Evolutionary conservation across 92 coral and sea anemone genomes (phyloP), one percentile per base, ranked within the genome.

Genomic region (Micromussa lordhowensis): DNA sequence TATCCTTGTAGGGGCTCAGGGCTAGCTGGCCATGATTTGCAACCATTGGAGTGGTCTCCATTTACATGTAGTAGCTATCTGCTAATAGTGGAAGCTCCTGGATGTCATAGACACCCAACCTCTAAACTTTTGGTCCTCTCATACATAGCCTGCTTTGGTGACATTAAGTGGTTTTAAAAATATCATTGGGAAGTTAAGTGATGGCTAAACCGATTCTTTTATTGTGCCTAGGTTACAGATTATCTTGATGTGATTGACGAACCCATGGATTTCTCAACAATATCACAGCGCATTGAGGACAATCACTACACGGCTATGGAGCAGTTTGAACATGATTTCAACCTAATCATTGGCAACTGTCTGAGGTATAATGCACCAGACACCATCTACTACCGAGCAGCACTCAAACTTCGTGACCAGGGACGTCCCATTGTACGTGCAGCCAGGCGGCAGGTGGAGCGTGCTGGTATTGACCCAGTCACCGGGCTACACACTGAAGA

Each of bases 191-290:
- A 44, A 44, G 10, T 44, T 8, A 0, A 44, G 51, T 44, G 51
- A 44, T 44, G 51, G 51, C 51, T 44, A 44, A 44, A 44, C 13
- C 51, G 10, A 44, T 8, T 44, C 0, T 72, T 53, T 30, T 70
- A 22, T 68, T 44, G 0, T 82, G 53, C 36, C n/a, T 73, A 97
- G 99, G 99, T 98, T 63, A 83, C 94, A 17, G 99, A 98, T 87
- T 98, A 98, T 89, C 91, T 96, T 53, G 98, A 96, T 48, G 92
- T 98, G 54, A 95, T 98, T 74, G 87, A 92, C 2, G 90, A 91
- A 49, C 99, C 99, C 0, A 98, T 98, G 99, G 99, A 98, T 84
- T 98, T 98, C 93, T 88, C 93, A 58, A 96, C 98, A 24, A 92
- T 98, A 88, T 87, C 97, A 21, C 83, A 91, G 18, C 94, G 95